Evolutionary conservation across 2,888 invertebrate species (phyloP).

Genomic region (Rhyacophila evoluta): DNA sequence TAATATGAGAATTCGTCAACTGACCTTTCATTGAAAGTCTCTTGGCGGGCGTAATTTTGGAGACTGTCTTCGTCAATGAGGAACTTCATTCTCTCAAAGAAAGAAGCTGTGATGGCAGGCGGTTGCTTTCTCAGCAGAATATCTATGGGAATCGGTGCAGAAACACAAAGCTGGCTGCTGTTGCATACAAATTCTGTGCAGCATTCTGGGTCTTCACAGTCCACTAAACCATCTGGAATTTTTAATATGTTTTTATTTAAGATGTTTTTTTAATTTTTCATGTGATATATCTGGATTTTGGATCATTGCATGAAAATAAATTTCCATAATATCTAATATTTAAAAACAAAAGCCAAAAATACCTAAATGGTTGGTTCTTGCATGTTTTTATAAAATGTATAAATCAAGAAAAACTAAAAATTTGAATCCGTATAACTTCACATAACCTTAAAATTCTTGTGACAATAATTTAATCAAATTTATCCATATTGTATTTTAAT

Average conservation of each 20-base stretch:
- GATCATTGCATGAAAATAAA: too few species aligned
- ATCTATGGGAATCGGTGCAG: slow-evolving; percentile 95
- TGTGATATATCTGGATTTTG: too few species aligned
- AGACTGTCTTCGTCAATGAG: slow-evolving; percentile 98
- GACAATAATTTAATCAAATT: too few species aligned
- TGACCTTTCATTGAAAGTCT: slow-evolving; percentile 98
- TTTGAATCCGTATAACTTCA: too few species aligned
- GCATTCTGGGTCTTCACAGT: slow-evolving; percentile 99
- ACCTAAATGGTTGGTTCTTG: too few species aligned
- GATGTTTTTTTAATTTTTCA: too few species aligned
- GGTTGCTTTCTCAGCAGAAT: slow-evolving; percentile 95
- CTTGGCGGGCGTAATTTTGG: slow-evolving; percentile 96
- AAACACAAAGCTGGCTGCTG: slow-evolving; percentile 91
- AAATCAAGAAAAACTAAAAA: too few species aligned
- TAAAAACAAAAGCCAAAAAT: too few species aligned
- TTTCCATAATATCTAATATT: too few species aligned
- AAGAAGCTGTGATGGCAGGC: slow-evolving; percentile 96
- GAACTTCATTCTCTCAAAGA: slow-evolving; percentile 98
- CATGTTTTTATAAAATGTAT: too few species aligned
- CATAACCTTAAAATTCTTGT: too few species aligned
- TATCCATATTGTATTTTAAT: too few species aligned
- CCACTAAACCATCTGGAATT: slow-evolving; percentile 89
- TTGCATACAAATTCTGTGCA: slow-evolving; percentile 87
- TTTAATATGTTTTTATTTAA: slow-evolving; percentile 26
- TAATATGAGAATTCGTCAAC: slow-evolving; percentile 58